Percentiles rank a stretch among this genome's conserved stretches.
phyloP scores from a whole-genome alignment of 2,797 vertebrate species.

The Tolypeutes matacus region DNA sequence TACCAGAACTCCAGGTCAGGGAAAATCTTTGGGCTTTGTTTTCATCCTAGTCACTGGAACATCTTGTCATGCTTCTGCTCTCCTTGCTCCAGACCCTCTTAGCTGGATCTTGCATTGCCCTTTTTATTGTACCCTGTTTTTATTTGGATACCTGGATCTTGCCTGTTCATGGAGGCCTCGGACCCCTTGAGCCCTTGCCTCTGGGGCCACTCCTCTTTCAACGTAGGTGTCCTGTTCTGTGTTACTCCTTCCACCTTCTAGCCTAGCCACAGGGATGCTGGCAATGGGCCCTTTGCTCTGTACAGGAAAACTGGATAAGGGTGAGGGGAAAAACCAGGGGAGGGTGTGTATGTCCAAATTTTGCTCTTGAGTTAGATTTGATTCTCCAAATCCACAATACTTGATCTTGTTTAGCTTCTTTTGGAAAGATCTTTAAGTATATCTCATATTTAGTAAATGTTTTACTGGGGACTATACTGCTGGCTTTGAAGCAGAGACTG shows the following conservation, averaged over 20 bases:
- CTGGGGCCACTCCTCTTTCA: background rate
- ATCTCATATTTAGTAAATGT: background rate
- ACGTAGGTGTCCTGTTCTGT: background rate
- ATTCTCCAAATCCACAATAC: background rate
- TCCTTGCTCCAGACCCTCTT: background rate
- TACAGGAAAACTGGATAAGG: background rate
- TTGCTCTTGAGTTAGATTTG: background rate
- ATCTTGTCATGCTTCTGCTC: background rate
- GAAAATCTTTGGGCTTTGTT: background rate
- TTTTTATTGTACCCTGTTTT: background rate
- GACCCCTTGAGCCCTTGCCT: background rate
- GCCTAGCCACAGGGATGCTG: background rate
- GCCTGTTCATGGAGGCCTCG: background rate
- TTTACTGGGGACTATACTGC: background rate
- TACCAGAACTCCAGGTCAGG: background rate
- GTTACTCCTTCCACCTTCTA: background rate
- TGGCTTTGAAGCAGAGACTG: background rate
- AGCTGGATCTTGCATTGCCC: background rate
- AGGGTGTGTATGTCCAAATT: background rate
- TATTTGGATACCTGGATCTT: background rate
- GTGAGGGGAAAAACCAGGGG: no score
- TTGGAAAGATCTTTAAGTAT: background rate
- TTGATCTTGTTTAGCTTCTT: background rate
- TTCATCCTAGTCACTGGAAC: background rate
- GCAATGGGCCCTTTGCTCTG: background rate